A percentile compares a stretch with the other conserved stretches of the same genome.
Evolutionary conservation across 2,797 vertebrate species (phyloP).

Genomic region (Mastacembelus armatus): DNA sequence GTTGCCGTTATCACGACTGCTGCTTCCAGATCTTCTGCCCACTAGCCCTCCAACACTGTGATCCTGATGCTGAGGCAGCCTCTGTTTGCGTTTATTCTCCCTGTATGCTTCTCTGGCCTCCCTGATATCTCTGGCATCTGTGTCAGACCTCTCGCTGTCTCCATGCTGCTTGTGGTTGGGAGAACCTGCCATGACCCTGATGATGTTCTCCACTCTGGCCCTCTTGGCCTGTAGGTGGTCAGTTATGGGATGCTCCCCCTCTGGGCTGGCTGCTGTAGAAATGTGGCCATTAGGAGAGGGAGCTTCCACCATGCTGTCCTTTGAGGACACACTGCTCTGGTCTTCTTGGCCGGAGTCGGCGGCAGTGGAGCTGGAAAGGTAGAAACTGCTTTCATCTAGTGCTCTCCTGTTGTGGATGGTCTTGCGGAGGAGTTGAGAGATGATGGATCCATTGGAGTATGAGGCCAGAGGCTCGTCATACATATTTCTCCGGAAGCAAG

Average conservation of each 20-base stretch:
- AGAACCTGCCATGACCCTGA: conserved; percentile 89
- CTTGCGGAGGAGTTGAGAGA: conserved; percentile 87
- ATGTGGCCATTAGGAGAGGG: conserved; percentile 69
- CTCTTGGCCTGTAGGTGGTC: conserved; percentile 90
- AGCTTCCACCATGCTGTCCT: conserved; percentile 74
- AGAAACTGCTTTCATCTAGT: conserved; percentile 78
- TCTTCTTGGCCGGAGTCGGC: conserved; percentile 79
- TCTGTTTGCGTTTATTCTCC: conserved; percentile 91
- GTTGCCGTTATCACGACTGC: conserved; percentile 43
- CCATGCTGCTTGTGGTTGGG: conserved; percentile 73
- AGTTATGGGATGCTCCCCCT: conserved; percentile 78
- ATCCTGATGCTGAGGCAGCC: conserved; percentile 86
- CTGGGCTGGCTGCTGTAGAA: conserved; percentile 57
- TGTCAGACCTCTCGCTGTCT: conserved; percentile 68
- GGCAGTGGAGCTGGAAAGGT: conserved; percentile 73
- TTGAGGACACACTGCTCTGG: conserved; percentile 73
- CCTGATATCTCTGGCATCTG: conserved; percentile 65
- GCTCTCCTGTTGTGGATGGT: conserved; percentile 77
- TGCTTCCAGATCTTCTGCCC: conserved; percentile 50
- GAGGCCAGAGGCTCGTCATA: conserved; percentile 80
- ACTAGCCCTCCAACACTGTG: conserved; percentile 37
- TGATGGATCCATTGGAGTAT: conserved; percentile 79
- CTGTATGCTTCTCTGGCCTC: conserved; percentile 74
- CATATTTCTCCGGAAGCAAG: conserved; percentile 81
- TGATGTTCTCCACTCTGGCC: conserved; percentile 94